These are phyloP conservation scores for Heliconius congener DNA, from an alignment of 1,140 invertebrate genomes.

Conservation along the genomic window DNA sequence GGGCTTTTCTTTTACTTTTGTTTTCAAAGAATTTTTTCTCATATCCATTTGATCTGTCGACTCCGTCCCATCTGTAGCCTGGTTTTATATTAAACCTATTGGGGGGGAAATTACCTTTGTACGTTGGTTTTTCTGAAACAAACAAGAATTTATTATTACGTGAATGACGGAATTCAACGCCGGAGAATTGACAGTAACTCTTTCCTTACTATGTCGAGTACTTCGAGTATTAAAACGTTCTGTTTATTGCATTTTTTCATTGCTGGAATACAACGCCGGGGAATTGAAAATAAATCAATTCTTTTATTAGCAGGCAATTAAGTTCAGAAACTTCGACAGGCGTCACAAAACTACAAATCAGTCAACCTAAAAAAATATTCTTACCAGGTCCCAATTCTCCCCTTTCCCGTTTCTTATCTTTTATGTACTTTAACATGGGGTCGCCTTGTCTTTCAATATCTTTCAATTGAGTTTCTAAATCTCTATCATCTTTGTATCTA, in stretches of 20 bases:
- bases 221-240: too few species aligned
- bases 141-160: slow-evolving; percentile 23
- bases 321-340: too few species aligned
- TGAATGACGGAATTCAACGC: too few species aligned
- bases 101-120: slow-evolving; percentile 91
- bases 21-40: slow-evolving; percentile 94
- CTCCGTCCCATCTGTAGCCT: slow-evolving; percentile 98
- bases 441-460: slow-evolving; percentile 92
- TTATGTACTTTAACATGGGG: slow-evolving; percentile 95
- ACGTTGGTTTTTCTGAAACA: slow-evolving; percentile 85
- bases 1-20: slow-evolving; percentile 88
- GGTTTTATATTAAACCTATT: slow-evolving; percentile 96
- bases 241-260: too few species aligned
- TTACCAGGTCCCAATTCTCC: slow-evolving; percentile 69
- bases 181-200: too few species aligned
- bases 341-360: not conserved
- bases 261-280: too few species aligned
- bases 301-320: too few species aligned
- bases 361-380: not conserved
- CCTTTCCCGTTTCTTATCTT: slow-evolving; percentile 86
- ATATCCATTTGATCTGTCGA: slow-evolving; percentile 98
- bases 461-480: slow-evolving; percentile 90
- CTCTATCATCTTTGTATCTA: slow-evolving; percentile 92
- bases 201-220: too few species aligned
- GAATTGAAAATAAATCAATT: too few species aligned